phyloP scores from a whole-genome alignment of 1,140 invertebrate genomes.

The Atta texana region DNA sequence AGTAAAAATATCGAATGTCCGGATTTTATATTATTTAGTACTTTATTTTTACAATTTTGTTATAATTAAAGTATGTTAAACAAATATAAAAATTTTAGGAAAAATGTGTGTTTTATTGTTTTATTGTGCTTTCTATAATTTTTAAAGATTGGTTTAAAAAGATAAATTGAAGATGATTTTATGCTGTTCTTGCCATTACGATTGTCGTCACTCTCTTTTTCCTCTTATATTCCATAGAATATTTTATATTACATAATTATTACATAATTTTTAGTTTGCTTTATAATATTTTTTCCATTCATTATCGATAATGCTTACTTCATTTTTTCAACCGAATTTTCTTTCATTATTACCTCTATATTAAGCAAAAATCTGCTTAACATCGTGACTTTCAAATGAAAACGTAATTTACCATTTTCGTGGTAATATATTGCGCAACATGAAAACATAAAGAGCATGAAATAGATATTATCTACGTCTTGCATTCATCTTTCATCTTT shows the following conservation, averaged over 20 bases:
- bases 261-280: not conserved
- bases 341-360: conserved; percentile 7
- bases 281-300: conserved; percentile 6
- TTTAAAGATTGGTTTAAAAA: not conserved
- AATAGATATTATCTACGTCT: conserved; percentile 15
- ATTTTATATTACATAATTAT: conserved; percentile 9
- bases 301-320: not conserved
- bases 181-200: not conserved
- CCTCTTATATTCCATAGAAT: not conserved
- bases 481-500: conserved; percentile 2
- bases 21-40: not conserved
- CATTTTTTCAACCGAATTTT: not conserved
- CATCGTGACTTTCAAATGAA: not conserved
- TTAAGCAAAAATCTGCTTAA: conserved; percentile 47
- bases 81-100: not conserved
- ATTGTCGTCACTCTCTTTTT: not conserved
- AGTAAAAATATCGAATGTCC: not conserved
- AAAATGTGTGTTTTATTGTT: not conserved
- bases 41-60: not conserved
- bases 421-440: conserved; percentile 24
- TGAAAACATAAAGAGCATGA: conserved; percentile 32
- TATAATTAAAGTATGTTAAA: too few species aligned
- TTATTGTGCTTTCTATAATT: not conserved
- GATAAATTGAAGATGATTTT: not conserved
- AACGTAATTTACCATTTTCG: conserved; percentile 39